Evolutionary conservation across 2,113 vertebrate genomes (phyloP).

Genomic region (Halichoeres trimaculatus): DNA sequence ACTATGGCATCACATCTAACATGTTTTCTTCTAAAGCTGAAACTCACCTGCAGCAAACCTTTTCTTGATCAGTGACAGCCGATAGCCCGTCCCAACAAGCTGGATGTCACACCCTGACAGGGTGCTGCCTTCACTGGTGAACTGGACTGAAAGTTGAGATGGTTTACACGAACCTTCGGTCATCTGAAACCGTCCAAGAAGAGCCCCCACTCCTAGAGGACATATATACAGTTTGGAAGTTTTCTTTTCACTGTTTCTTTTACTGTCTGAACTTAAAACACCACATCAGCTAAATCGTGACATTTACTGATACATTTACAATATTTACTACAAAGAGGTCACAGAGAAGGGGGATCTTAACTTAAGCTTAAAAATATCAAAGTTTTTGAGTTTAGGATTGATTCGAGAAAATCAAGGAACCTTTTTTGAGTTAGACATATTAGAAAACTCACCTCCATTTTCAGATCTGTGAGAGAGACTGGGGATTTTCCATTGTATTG

Average conservation of each 20-base stretch:
- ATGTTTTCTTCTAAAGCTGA: not conserved
- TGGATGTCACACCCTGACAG: slow-evolving; percentile 96
- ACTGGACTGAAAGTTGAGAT: slow-evolving; percentile 92
- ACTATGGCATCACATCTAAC: not conserved
- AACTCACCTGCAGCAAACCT: slow-evolving; percentile 95
- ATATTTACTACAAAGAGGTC: too few species aligned
- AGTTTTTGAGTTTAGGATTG: too few species aligned
- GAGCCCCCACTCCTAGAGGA: slow-evolving; percentile 91
- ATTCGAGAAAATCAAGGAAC: too few species aligned
- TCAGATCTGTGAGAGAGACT: slow-evolving; percentile 98
- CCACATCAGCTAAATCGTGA: too few species aligned
- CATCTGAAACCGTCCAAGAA: slow-evolving; percentile 94
- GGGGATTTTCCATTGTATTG: slow-evolving; percentile 96
- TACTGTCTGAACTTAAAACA: too few species aligned
- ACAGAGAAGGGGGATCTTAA: too few species aligned
- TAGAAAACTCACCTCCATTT: slow-evolving; percentile 91
- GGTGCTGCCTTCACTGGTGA: slow-evolving; percentile 97
- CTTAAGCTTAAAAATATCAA: too few species aligned
- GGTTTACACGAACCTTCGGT: slow-evolving; percentile 91
- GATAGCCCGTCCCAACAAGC: slow-evolving; percentile 93
- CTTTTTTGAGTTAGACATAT: too few species aligned
- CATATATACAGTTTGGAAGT: not conserved
- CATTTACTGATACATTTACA: too few species aligned
- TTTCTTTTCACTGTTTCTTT: too few species aligned
- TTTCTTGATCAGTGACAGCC: slow-evolving; percentile 97